Conservation (phyloP, 1,140 invertebrate species). For the Micrasema minimum region DNA sequence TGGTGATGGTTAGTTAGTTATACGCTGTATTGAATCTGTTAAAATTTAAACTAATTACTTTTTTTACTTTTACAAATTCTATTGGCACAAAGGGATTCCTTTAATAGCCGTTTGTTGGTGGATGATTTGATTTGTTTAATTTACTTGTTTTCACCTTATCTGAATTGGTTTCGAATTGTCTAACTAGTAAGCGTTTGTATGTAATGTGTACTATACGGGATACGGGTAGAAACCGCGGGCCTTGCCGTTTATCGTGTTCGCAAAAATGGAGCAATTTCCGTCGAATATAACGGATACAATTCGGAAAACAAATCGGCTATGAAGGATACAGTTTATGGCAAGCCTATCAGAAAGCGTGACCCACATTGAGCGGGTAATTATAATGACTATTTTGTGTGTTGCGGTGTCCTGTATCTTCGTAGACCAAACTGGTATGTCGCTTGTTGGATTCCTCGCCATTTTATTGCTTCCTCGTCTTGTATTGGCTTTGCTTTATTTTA, state of each 20-base stretch:
- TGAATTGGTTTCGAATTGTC: too few species aligned
- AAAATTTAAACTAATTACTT: too few species aligned
- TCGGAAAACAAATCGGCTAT: conserved; percentile 21
- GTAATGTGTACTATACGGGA: background rate
- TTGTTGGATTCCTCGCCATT: background rate
- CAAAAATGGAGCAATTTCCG: conserved; percentile 25
- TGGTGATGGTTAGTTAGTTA: too few species aligned
- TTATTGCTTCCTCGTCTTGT: background rate
- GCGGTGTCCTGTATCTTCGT: background rate
- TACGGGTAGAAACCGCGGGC: conserved; percentile 9
- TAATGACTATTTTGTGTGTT: background rate
- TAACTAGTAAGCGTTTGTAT: too few species aligned
- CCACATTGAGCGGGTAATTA: background rate
- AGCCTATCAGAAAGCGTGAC: conserved; percentile 11
- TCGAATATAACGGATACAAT: conserved; percentile 10
- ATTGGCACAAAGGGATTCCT: too few species aligned
- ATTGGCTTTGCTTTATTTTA: too few species aligned
- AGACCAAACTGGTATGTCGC: background rate
- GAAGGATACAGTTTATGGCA: conserved; percentile 25
- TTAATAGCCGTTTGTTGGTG: too few species aligned
- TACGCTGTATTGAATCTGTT: too few species aligned
- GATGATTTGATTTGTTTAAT: too few species aligned
- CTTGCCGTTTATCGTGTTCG: conserved; percentile 20
- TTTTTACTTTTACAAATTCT: too few species aligned
- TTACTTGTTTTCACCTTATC: too few species aligned